A percentile compares a stretch with the other conserved stretches of the same genome.
Conservation (phyloP, 2,888 invertebrate species). For the Melinaea marsaeus region DNA sequence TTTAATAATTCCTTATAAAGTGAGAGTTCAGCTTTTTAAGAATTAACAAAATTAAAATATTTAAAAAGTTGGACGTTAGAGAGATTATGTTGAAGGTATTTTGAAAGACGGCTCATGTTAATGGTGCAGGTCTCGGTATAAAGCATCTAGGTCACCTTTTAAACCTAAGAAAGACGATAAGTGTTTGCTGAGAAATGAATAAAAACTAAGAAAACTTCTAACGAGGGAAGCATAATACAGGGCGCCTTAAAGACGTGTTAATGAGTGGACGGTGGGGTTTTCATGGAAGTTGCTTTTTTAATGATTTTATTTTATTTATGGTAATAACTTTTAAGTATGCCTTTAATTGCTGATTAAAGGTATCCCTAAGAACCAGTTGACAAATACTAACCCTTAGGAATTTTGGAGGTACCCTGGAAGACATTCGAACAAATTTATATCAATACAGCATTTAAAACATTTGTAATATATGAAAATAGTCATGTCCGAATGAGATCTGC, state of each 20-base stretch:
- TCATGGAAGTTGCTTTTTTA: neutral
- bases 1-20: no score
- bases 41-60: no score
- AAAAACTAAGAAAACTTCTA: constrained; percentile 25
- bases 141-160: constrained; percentile 28
- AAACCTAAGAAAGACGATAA: constrained; percentile 26
- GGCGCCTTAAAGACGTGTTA: constrained; percentile 16
- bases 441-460: no score
- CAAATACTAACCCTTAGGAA: no score
- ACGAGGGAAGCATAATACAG: constrained; percentile 21
- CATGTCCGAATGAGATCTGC: no score
- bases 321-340: neutral
- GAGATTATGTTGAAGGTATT: no score
- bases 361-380: no score
- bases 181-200: constrained; percentile 24
- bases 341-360: neutral
- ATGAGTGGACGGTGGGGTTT: constrained; percentile 22
- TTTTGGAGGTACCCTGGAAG: no score
- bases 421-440: no score
- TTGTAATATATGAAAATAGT: no score
- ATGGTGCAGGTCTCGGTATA: constrained; percentile 21
- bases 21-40: no score
- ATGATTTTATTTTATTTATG: neutral
- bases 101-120: constrained; percentile 12
- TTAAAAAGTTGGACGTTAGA: no score